Evolutionary conservation across 2,797 vertebrate species (phyloP).

Genomic region (Aselliscus stoliczkanus): DNA sequence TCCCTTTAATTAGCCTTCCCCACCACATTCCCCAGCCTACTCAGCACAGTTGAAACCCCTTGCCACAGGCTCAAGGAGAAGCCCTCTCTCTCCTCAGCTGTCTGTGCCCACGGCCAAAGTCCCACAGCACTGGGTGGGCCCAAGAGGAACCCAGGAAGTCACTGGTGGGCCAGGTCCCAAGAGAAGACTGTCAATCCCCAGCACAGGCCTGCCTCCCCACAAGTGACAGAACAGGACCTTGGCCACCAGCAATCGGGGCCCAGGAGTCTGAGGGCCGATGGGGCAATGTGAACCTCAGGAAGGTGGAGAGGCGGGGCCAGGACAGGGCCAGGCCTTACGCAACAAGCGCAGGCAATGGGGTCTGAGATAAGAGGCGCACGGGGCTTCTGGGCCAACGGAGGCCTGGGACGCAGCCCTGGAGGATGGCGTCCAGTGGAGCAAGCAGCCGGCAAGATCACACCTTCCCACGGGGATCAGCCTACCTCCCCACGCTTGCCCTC

Average conservation of each 20-base stretch:
- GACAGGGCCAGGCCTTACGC: background rate
- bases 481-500: background rate
- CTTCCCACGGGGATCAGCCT: background rate
- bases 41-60: background rate
- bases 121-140: background rate
- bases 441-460: slow-evolving; percentile 25
- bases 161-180: background rate
- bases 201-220: background rate
- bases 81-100: background rate
- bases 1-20: background rate
- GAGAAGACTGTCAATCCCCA: background rate
- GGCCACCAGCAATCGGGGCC: background rate
- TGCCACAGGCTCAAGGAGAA: background rate
- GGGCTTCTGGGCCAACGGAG: slow-evolving; percentile 23
- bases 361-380: background rate
- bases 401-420: background rate
- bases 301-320: background rate
- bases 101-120: background rate
- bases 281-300: background rate
- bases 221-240: background rate
- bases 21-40: background rate
- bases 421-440: background rate
- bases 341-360: background rate
- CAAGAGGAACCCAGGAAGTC: background rate
- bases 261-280: background rate